Percentiles rank a stretch among this genome's conserved stretches.
phyloP scores from a whole-genome alignment of 2,888 invertebrate species.

The Allophyes oxyacanthae region DNA sequence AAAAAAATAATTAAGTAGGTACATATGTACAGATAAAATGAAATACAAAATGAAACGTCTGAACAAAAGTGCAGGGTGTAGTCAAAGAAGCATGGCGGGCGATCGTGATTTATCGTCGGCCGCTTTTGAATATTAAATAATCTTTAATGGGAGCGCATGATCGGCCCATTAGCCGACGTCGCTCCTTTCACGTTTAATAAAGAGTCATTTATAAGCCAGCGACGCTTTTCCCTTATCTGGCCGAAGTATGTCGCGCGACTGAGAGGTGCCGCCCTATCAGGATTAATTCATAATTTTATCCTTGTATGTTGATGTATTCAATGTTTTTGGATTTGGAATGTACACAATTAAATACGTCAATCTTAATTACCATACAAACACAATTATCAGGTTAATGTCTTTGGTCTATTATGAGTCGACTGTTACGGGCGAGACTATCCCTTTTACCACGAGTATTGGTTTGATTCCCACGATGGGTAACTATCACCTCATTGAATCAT shows the following conservation, averaged over 20 bases:
- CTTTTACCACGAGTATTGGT: conserved; percentile 63
- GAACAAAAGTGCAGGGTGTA: conserved; percentile 86
- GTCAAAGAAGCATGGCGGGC: conserved; percentile 85
- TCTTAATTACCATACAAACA: conserved; percentile 64
- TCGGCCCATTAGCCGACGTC: conserved; percentile 89
- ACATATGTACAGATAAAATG: conserved; percentile 56
- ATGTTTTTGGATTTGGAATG: conserved; percentile 64
- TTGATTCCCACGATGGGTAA: conserved; percentile 79
- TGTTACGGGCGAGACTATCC: conserved; percentile 34
- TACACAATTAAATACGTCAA: conserved; percentile 66
- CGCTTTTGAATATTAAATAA: conserved; percentile 90
- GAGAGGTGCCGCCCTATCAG: conserved; percentile 87
- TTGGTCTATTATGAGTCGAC: conserved; percentile 40
- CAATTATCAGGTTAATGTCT: conserved; percentile 54
- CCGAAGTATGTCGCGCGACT: conserved; percentile 86
- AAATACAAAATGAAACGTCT: conserved; percentile 72
- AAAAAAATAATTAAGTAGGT: conserved; percentile 55
- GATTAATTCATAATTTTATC: conserved; percentile 88
- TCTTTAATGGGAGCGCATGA: conserved; percentile 90
- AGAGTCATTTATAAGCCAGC: conserved; percentile 89
- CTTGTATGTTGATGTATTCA: conserved; percentile 71
- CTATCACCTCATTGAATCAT: conserved; percentile 80
- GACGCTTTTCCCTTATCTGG: conserved; percentile 88
- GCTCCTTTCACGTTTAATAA: conserved; percentile 89
- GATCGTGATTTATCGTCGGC: conserved; percentile 87